Base-by-base conservation (phyloP, 2,888 invertebrate species). In the Tetragnatha montana region DNA sequence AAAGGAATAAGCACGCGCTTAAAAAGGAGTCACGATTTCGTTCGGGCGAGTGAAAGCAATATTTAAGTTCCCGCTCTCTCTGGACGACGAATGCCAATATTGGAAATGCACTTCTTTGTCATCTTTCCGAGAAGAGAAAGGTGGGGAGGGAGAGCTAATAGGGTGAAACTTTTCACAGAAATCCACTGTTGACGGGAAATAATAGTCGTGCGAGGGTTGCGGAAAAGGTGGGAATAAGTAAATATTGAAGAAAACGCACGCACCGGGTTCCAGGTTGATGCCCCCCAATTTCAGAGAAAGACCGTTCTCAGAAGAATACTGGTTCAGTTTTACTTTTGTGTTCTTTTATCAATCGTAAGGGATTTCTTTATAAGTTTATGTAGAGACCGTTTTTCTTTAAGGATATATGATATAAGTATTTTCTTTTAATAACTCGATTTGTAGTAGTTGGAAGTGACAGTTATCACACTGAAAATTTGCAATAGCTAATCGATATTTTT, bases 191-290 rank as follows among this genome's bases (percentile, higher is more conserved):
- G 74, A 82, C 74, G 60, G 22, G 82, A 82, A 74, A 82, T 82
- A 82, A 82, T 82, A 74, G 74, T 82, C 51, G 22, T 71, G 81
- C 70, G 22, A 7, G 6, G 50, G n/a, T n/a, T 50, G 35, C 10
- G 22, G 73, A 49, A 81, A 74, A 47, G n/a, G 68, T 17, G 49
- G 50, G 47, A 76, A 69, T 76, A 69, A 70, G 51, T 84, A 76
- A 76, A 84, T 76, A 84, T 76, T 69, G 76, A 35, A 76, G 74
- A 74, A 76, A 75, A 75, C 47, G 75, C 75, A 84, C 84, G 84
- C 49, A 8, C 51, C 49, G 76, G 60, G 19, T 84, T 81, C 22
- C 50, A 12, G 8, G 49, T 74, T 82, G 21, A 51, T 75, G 82
- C 60, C 35, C 35, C 35, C 35, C 35, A 35, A 2, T 35, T 35